Evolutionary conservation across 2,797 vertebrate species (phyloP).

Genomic region (Lepus townsendii): DNA sequence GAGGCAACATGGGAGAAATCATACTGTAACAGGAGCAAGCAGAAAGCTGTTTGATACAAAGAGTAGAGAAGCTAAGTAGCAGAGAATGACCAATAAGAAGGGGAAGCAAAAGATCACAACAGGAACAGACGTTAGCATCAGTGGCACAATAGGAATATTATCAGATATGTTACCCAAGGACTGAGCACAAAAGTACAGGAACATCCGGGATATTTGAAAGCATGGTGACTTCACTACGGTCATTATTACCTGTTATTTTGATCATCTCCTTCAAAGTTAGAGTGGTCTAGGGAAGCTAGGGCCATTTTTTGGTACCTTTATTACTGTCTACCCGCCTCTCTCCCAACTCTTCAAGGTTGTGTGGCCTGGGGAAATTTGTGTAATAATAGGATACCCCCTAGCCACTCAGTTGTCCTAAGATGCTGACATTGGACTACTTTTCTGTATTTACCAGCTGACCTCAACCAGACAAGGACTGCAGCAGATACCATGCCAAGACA

Average conservation of each 20-base stretch:
- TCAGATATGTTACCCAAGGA: background rate
- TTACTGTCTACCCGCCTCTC: background rate
- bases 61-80: slow-evolving; percentile 16
- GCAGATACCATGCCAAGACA: background rate
- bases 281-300: background rate
- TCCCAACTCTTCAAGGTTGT: background rate
- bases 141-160: background rate
- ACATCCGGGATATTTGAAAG: background rate
- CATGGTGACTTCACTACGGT: background rate
- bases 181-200: background rate
- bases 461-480: background rate
- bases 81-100: slow-evolving; percentile 40
- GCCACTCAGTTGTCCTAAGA: background rate
- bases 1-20: background rate
- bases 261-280: slow-evolving; percentile 46
- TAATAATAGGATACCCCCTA: background rate
- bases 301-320: slow-evolving; percentile 4
- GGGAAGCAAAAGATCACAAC: background rate
- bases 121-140: background rate
- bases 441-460: background rate
- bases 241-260: slow-evolving; percentile 19
- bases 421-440: slow-evolving; percentile 46
- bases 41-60: background rate
- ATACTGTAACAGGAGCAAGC: background rate
- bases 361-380: background rate